A percentile compares a stretch with the other conserved stretches of the same genome.
Evolutionary conservation across 2,888 invertebrate species (phyloP).

Genomic region (Lapara coniferarum): DNA sequence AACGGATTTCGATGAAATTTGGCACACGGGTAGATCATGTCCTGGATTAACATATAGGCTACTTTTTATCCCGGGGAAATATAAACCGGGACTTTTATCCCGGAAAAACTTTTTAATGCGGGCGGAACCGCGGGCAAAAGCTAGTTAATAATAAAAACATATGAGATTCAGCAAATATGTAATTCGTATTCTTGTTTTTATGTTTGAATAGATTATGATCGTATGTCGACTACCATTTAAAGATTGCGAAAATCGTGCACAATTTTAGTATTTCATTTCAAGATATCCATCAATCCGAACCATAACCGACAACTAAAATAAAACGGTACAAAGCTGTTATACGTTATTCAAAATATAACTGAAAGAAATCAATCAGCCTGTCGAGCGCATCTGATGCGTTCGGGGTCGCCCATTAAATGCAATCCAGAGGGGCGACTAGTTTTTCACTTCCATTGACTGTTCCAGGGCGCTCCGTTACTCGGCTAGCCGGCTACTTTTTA

Average conservation of each 20-base stretch:
- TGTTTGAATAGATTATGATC: too few species aligned
- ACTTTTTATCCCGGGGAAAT: too few species aligned
- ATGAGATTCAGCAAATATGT: too few species aligned
- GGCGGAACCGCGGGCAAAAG: too few species aligned
- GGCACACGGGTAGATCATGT: too few species aligned
- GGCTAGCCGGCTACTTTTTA: constrained; percentile 51
- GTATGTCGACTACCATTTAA: too few species aligned
- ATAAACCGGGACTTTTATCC: too few species aligned
- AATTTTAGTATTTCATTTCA: background rate
- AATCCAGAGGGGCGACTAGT: constrained; percentile 49
- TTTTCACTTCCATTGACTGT: constrained; percentile 67
- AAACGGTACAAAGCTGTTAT: constrained; percentile 13
- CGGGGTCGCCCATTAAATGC: constrained; percentile 43
- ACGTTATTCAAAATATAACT: constrained; percentile 24
- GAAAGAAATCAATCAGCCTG: constrained; percentile 26
- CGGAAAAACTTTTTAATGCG: too few species aligned
- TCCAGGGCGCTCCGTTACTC: constrained; percentile 52
- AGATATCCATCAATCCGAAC: background rate
- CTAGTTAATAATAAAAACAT: too few species aligned
- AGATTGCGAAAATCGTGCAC: background rate
- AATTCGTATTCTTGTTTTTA: too few species aligned
- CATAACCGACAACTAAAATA: background rate
- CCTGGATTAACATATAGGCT: too few species aligned
- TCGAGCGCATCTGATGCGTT: constrained; percentile 33
- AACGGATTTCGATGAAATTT: too few species aligned